phyloP scores from a whole-genome alignment of 2,888 invertebrate species.

The Epiperipatus broadwayi region DNA sequence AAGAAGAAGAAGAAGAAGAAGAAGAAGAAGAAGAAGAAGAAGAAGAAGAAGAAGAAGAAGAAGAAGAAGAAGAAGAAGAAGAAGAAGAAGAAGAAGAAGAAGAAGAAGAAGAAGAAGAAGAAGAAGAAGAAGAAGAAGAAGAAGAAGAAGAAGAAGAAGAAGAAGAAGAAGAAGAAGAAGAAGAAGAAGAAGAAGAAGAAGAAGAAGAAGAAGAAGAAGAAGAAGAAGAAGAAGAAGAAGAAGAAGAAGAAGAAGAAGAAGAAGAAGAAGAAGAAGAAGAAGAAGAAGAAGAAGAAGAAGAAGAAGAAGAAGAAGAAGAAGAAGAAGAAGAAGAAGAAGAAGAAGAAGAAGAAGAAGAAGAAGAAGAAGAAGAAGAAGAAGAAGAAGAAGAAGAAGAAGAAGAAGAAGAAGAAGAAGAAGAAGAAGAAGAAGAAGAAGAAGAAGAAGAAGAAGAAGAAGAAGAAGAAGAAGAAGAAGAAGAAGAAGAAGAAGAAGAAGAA shows the following conservation, averaged over 20 bases:
- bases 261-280: slow-evolving; percentile 13
- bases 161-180: slow-evolving; percentile 13
- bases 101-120: slow-evolving; percentile 13
- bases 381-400: slow-evolving; percentile 14
- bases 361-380: slow-evolving; percentile 14
- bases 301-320: slow-evolving; percentile 14
- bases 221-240: slow-evolving; percentile 14
- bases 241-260: slow-evolving; percentile 13
- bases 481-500: slow-evolving; percentile 13
- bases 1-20: slow-evolving; percentile 13
- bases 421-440: slow-evolving; percentile 13
- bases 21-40: slow-evolving; percentile 13
- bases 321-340: slow-evolving; percentile 13
- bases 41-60: slow-evolving; percentile 13
- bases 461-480: slow-evolving; percentile 13
- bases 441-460: slow-evolving; percentile 14
- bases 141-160: slow-evolving; percentile 14
- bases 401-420: slow-evolving; percentile 13
- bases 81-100: slow-evolving; percentile 13
- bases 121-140: slow-evolving; percentile 13
- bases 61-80: slow-evolving; percentile 14
- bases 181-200: slow-evolving; percentile 13
- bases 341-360: slow-evolving; percentile 13
- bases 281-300: slow-evolving; percentile 13
- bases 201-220: slow-evolving; percentile 13